Conservation (phyloP, 2,113 vertebrate genomes). For the Telmatochromis brichardi region DNA sequence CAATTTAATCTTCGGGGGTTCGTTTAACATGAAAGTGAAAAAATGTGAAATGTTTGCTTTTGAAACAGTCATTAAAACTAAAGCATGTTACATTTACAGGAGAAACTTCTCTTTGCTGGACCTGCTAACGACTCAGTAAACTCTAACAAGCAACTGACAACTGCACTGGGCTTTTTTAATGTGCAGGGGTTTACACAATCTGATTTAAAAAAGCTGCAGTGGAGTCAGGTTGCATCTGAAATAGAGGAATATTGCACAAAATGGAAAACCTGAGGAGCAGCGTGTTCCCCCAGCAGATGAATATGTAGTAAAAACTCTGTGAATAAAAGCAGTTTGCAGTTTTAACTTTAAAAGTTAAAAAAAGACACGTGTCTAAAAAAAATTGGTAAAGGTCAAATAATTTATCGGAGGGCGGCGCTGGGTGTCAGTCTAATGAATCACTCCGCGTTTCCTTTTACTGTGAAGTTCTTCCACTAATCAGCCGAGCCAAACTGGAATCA, state of each 20-base stretch:
- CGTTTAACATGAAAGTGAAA: not conserved
- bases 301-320: accelerated
- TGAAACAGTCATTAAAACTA: not conserved
- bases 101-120: not conserved
- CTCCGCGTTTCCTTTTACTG: not conserved
- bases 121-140: not conserved
- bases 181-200: accelerated
- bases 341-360: not conserved
- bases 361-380: not conserved
- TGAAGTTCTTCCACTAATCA: not conserved
- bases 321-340: not conserved
- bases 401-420: not conserved
- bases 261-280: not conserved
- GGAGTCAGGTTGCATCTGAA: not conserved
- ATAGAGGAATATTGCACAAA: not conserved
- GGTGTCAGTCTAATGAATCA: not conserved
- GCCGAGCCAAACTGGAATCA: not conserved
- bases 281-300: not conserved
- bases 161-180: not conserved
- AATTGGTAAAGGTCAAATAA: not conserved
- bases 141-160: not conserved
- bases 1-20: not conserved
- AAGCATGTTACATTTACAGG: not conserved
- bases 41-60: not conserved
- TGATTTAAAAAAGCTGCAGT: not conserved